A percentile compares a stretch with the other conserved stretches of the same genome.
phyloP scores from a whole-genome alignment of 2,113 vertebrate genomes.

The Eonycteris spelaea region DNA sequence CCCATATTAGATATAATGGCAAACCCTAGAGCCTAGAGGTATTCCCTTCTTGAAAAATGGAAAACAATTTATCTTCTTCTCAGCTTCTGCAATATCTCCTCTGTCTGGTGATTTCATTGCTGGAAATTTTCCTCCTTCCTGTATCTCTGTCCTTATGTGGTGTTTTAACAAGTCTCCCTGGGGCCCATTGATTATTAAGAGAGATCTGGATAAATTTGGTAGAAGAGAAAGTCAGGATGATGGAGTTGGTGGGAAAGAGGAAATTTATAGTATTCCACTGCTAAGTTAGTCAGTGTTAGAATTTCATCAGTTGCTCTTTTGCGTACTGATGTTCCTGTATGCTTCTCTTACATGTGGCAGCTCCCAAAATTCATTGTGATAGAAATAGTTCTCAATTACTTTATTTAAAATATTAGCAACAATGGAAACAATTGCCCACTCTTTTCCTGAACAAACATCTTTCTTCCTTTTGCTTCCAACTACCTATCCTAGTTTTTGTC shows the following conservation, averaged over 20 bases:
- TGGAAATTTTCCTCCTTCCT: background rate
- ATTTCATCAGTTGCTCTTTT: background rate
- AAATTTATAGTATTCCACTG: background rate
- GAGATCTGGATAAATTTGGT: background rate
- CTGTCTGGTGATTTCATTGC: background rate
- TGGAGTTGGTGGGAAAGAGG: background rate
- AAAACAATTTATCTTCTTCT: background rate
- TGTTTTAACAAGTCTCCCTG: background rate
- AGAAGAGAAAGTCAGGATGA: background rate
- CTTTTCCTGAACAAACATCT: background rate
- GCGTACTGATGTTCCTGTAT: background rate
- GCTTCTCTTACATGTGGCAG: too few relatives aligned
- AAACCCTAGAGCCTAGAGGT: background rate
- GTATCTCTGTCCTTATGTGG: background rate
- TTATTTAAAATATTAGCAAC: background rate
- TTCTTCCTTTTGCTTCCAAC: background rate
- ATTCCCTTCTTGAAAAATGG: background rate
- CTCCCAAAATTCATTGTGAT: background rate
- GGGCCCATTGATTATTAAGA: background rate
- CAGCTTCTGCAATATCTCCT: background rate
- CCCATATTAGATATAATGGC: too few relatives aligned
- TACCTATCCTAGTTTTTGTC: background rate
- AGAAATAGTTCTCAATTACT: background rate
- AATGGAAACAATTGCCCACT: background rate
- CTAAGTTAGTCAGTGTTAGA: background rate